A percentile compares a stretch with the other conserved stretches of the same genome.
Conservation (phyloP, 2,888 invertebrate species). For the Trissolcus japonicus region DNA sequence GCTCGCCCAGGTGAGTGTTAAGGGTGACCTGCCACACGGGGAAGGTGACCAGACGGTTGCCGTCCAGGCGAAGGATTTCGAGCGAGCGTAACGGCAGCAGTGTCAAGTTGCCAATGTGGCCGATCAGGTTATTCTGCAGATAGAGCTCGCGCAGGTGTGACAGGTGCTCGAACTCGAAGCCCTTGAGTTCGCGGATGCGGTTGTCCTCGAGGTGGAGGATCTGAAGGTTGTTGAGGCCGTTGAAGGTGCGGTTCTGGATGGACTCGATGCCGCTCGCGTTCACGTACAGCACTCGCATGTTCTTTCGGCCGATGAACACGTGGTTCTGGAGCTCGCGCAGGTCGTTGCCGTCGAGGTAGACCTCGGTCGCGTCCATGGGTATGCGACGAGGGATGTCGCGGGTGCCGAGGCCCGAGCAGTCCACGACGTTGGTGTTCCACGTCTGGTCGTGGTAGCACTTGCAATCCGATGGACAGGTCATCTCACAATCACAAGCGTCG, state of each 20-base stretch:
- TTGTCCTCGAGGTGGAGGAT: conserved; percentile 91
- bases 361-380: conserved; percentile 96
- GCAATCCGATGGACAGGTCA: conserved; percentile 96
- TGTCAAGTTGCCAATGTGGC: conserved; percentile 87
- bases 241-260: conserved; percentile 93
- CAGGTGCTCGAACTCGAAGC: conserved; percentile 90
- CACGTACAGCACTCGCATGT: conserved; percentile 89
- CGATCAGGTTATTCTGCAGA: conserved; percentile 89
- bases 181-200: conserved; percentile 85
- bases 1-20: conserved; percentile 83
- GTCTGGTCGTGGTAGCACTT: conserved; percentile 96
- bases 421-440: conserved; percentile 95
- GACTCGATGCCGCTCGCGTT: conserved; percentile 90
- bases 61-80: conserved; percentile 88
- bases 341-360: conserved; percentile 94
- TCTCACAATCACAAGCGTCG: conserved; percentile 97
- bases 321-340: conserved; percentile 89
- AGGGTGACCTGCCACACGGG: conserved; percentile 84
- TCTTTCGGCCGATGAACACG: conserved; percentile 92
- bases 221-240: conserved; percentile 87
- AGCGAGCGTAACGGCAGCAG: conserved; percentile 87
- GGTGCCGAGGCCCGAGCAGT: conserved; percentile 89
- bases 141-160: conserved; percentile 88
- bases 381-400: conserved; percentile 88
- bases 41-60: conserved; percentile 88